Percentiles rank a stretch among this genome's conserved stretches.
Conservation (phyloP, 2,113 vertebrate species). For the Xenopus borealis region DNA sequence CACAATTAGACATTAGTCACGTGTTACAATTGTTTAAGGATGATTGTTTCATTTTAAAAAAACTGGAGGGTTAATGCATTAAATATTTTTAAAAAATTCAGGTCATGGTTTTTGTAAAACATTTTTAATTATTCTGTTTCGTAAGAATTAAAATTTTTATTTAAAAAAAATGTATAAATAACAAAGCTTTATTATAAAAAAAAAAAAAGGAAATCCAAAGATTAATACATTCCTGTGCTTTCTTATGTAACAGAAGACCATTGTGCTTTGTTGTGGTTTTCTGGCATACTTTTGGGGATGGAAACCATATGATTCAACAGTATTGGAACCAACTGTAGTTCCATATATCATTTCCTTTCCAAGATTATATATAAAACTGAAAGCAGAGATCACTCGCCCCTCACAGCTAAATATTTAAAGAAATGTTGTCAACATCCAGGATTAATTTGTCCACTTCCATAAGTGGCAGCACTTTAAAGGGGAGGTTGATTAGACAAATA, state of each 20-base stretch:
- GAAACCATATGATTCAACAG: conserved; percentile 13
- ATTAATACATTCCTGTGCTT: conserved; percentile 21
- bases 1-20: conserved; percentile 78
- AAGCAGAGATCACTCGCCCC: not conserved
- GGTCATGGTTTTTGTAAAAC: not conserved
- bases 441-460: no score
- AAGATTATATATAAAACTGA: not conserved
- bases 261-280: conserved; percentile 26
- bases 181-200: not conserved
- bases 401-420: not conserved
- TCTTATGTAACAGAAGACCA: conserved; percentile 7
- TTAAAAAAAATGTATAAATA: no score
- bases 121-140: no score
- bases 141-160: no score
- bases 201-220: conserved; percentile 11
- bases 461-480: no score
- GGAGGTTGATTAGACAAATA: not conserved
- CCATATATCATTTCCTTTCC: conserved; percentile 11
- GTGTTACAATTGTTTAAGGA: conserved; percentile 62
- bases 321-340: conserved; percentile 4
- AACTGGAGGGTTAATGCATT: not conserved
- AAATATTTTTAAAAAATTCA: not conserved
- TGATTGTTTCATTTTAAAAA: conserved; percentile 52
- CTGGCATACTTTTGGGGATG: not conserved
- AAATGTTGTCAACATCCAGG: not conserved